Conservation (phyloP, 2,888 invertebrate genomes). For the Ochropacha duplaris region DNA sequence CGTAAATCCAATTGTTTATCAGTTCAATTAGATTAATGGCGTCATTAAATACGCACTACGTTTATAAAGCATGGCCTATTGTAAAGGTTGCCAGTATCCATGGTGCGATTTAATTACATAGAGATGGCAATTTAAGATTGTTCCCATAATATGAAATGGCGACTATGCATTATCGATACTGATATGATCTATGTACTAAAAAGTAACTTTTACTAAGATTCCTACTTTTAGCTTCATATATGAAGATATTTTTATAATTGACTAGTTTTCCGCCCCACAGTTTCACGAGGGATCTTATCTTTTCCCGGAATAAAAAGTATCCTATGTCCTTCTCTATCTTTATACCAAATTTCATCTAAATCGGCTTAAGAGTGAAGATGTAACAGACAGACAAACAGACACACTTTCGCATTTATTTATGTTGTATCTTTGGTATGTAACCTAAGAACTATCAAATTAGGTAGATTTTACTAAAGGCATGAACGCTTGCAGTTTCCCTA, state of each 20-base stretch:
- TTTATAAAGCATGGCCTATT: constrained; percentile 11
- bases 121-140: background rate
- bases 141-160: background rate
- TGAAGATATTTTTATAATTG: background rate
- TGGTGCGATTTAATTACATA: constrained; percentile 6
- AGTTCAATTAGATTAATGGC: constrained; percentile 17
- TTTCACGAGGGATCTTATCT: no score
- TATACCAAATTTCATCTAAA: no score
- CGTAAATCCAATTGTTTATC: constrained; percentile 6
- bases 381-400: no score
- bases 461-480: constrained; percentile 32
- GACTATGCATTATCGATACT: background rate
- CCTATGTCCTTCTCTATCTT: no score
- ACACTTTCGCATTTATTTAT: no score
- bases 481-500: constrained; percentile 27
- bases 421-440: background rate
- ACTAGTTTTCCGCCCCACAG: no score
- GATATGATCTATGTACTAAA: background rate
- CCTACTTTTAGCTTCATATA: no score
- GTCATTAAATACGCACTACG: constrained; percentile 14
- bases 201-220: no score
- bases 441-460: constrained; percentile 46
- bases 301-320: no score
- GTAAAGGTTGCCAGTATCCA: constrained; percentile 3
- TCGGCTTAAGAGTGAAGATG: no score